These are phyloP conservation scores for Zosterops japonicus DNA, from an alignment of 2,113 vertebrate species.

Conservation along the genomic window DNA sequence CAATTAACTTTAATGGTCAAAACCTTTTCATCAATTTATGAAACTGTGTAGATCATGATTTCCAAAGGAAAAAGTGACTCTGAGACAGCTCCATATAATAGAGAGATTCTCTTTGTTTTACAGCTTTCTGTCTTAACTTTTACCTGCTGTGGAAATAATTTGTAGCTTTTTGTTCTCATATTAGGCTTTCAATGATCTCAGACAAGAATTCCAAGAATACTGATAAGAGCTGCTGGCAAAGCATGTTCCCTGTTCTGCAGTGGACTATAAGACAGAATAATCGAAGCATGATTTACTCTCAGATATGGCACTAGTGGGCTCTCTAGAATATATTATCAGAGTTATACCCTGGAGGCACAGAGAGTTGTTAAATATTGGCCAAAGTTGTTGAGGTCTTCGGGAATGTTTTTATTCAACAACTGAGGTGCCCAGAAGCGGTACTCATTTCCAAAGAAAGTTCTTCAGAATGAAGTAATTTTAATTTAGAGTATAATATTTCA, in stretches of 20 bases:
- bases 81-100: conserved; percentile 70
- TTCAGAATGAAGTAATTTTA: background rate
- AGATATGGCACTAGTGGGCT: background rate
- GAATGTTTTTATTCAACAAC: background rate
- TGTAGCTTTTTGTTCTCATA: conserved; percentile 60
- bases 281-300: background rate
- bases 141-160: conserved; percentile 67
- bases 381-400: background rate
- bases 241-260: conserved; percentile 7
- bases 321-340: background rate
- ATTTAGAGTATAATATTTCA: background rate
- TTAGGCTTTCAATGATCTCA: conserved; percentile 37
- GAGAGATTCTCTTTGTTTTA: conserved; percentile 66
- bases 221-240: conserved; percentile 34
- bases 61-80: conserved; percentile 68
- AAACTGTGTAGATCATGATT: conserved; percentile 71
- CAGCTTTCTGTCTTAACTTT: conserved; percentile 54
- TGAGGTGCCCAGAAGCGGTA: background rate
- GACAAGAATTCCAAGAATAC: conserved; percentile 27
- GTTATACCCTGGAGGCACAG: background rate
- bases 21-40: conserved; percentile 66
- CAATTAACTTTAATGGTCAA: conserved; percentile 76
- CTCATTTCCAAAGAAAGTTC: background rate
- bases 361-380: background rate
- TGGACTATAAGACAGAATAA: background rate